Base-by-base conservation (phyloP, 2,888 invertebrate genomes). In the Microctonus aethiopoides region DNA sequence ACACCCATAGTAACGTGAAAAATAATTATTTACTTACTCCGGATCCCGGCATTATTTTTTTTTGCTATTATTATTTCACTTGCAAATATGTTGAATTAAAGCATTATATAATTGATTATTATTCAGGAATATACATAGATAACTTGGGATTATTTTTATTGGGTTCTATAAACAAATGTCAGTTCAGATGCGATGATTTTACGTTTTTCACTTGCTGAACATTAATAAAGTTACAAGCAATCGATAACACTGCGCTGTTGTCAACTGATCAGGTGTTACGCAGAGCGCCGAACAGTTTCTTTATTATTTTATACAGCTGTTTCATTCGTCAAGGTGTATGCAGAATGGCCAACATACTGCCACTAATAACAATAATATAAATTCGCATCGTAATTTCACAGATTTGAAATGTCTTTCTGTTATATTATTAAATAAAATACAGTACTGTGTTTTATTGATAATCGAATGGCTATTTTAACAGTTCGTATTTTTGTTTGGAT, bases 1-100 rank as follows among this genome's bases (percentile, higher is more conserved):
- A 41, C 20, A 56, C 54, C 20, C 2, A 13, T 16, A 1, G 32
- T 6, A 16, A 24, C 11, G 5, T 29, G 22, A 26, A 10, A 13
- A 56, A 22, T n/a, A 51, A 52, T 54, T 52, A 34, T 62, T 22
- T 54, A 81, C 81, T 80, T 69, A 81, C 81, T 74, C 75, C 81
- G 39, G 78, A 74, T 64, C 76, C 80, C 69, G 81, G 78, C 81
- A 81, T 81, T n/a, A n/a, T 34, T 41, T 68, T 29, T 22, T n/a
- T n/a, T n/a, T n/a, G n/a, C n/a, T n/a, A n/a, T 65, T 60, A 29
- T 22, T 46, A 22, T 26, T 62, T 32, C 1, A 20, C 36, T 16
- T 29, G 22, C 22, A 16, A 29, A 51, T 59, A 20, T 22, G 22
- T 36, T 16, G 9, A 20, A 61, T 41, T 54, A 62, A 32, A 32